Base-by-base conservation (phyloP, 2,888 invertebrate species). In the Catocala nupta region DNA sequence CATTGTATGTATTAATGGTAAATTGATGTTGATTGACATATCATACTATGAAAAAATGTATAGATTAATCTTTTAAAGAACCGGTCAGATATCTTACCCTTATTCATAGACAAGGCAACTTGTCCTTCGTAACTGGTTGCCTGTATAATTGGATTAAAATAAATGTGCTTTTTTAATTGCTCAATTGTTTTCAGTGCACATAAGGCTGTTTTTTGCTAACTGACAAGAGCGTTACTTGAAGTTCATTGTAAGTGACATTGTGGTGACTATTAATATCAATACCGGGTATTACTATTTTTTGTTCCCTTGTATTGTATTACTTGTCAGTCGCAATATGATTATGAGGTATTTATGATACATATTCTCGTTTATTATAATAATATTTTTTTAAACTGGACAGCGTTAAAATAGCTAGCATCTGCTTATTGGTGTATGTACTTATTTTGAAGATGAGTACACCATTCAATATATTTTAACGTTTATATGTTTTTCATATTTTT, bases 11-110 rank as follows among this genome's bases (percentile, higher is more conserved):
- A 71, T 70, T 65, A 73, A 73, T 76, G 63, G 63, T 75, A 68
- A 73, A 76, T 68, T 70, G 70, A 78, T 77, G 70, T 55, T 77
- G 77, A 77, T 77, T 77, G 77, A 76, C 79, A 78, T 78, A 78
- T 73, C 66, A 70, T 73, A 66, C 44, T 58, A 57, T 59, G 55
- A 78, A 78, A 78, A 78, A 73, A 70, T 61, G 59, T 63, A 71
- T 70, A 68, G 63, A 76, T 78, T 78, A 67, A 67, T 78, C 68
- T 78, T 70, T 73, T 60, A 65, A 39, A 55, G 52, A 76, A 73
- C 77, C 59, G 60, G 77, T 78, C 53, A 61, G 48, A 68, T 68
- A 43, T 43, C 49, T 58, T 71, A 55, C 62, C 77, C 71, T 73
- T 77, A 65, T 65, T 13, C 44, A 60, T 11, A 33, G 12, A 33